Evolutionary conservation across 2,797 vertebrate genomes (phyloP).

Genomic region (Danio tinwini): DNA sequence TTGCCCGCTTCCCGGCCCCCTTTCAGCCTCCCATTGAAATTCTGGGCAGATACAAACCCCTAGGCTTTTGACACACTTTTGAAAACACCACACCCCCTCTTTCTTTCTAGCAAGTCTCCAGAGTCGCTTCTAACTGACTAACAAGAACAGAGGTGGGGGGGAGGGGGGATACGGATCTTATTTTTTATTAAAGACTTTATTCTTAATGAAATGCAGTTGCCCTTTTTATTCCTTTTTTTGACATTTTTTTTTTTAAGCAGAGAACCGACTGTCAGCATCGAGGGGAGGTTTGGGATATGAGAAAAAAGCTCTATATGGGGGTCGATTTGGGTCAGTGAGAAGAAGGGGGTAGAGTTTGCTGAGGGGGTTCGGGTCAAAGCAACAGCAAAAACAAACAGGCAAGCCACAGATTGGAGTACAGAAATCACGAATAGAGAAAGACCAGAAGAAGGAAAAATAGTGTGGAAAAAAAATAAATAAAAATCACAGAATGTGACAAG

Average conservation of each 20-base stretch:
- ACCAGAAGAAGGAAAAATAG: background rate
- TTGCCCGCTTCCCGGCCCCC: conserved; percentile 85
- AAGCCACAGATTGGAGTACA: conserved; percentile 31
- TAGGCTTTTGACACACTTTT: conserved; percentile 92
- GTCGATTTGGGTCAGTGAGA: conserved; percentile 14
- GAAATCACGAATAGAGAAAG: conserved; percentile 10
- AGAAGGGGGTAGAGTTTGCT: conserved; percentile 30
- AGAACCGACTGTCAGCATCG: conserved; percentile 5
- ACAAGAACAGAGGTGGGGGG: conserved; percentile 65
- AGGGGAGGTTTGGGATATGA: conserved; percentile 22
- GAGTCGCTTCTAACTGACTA: conserved; percentile 81
- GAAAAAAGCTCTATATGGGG: conserved; percentile 2
- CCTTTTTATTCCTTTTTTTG: conserved; percentile 41
- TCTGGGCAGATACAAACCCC: conserved; percentile 88
- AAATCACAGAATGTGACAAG: conserved; percentile 12
- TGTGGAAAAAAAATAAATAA: no score
- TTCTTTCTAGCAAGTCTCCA: conserved; percentile 83
- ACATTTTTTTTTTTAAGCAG: conserved; percentile 32
- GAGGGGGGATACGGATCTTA: conserved; percentile 54
- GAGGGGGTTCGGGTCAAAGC: conserved; percentile 21
- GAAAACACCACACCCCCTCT: conserved; percentile 85
- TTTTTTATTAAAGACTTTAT: conserved; percentile 69
- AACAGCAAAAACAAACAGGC: conserved; percentile 46
- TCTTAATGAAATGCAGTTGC: conserved; percentile 66
- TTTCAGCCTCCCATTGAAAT: conserved; percentile 87